These are phyloP conservation scores for Beris chalybata DNA, from an alignment of 2,888 invertebrate genomes.

Conservation along the genomic window DNA sequence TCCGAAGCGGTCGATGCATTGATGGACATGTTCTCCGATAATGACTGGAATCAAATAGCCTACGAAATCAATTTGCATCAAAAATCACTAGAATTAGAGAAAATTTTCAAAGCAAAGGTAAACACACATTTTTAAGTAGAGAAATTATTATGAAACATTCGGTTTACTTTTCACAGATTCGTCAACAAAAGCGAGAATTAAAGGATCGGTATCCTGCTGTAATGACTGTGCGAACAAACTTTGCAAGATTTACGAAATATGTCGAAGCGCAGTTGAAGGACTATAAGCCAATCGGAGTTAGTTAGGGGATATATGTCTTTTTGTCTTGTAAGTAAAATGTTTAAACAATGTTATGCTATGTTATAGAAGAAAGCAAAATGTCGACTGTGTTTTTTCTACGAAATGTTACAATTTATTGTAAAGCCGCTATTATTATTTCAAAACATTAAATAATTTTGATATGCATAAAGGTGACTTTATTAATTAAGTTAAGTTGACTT, in stretches of 20 bases:
- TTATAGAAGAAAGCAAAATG: too few species aligned
- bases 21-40: conserved; percentile 77
- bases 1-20: conserved; percentile 75
- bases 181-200: conserved; percentile 65
- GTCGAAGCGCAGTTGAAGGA: conserved; percentile 43
- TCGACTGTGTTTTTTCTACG: too few species aligned
- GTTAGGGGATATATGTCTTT: background rate
- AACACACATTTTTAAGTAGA: conserved; percentile 29
- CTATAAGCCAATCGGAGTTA: conserved; percentile 31
- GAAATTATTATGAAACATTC: background rate
- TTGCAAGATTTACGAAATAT: conserved; percentile 73
- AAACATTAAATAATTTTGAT: too few species aligned
- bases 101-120: conserved; percentile 69
- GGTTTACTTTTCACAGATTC: conserved; percentile 59
- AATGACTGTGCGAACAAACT: conserved; percentile 68
- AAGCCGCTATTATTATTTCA: too few species aligned
- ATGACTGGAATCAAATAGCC: conserved; percentile 69
- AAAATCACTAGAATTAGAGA: conserved; percentile 62
- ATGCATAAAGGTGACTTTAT: too few species aligned
- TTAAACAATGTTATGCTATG: too few species aligned
- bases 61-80: conserved; percentile 65
- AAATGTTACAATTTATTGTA: too few species aligned
- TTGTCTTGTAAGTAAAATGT: too few species aligned
- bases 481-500: too few species aligned
- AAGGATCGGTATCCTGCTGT: conserved; percentile 72